Base-by-base conservation (phyloP, 2,113 vertebrate species). In the Tachysurus fulvidraco region DNA sequence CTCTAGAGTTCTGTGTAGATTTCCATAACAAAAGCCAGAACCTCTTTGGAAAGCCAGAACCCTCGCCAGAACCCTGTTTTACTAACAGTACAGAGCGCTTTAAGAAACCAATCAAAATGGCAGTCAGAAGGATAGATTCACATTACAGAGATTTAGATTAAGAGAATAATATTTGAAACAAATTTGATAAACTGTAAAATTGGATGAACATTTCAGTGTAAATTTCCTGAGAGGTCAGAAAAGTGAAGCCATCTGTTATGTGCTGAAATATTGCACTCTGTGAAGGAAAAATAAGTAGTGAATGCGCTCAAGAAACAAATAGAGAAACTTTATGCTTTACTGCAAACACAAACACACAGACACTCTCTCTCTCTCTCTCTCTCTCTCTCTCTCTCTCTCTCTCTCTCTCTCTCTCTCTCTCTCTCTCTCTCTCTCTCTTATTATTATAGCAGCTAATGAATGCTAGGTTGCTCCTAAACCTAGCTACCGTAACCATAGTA, bases 221-320 rank as follows among this genome's bases (percentile, higher is more conserved):
- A 65, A 44, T 25, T 81, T 64, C 12, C 52, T 52, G 54, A 59
- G 44, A 55, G 50, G 50, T 76, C 59, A 60, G 71, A 82, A 84
- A 83, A 80, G 67, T 76, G 73, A 85, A 83, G 87, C 85, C 85
- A 85, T 87, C 87, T 87, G 85, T 87, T 82, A 59, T 80, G 52
- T 57, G 81, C 83, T 85, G 88, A 87, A 90, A 90, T 90, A 87
- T 88, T 88, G 76, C 88, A 85, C 55, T 83, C 55, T 83, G 87
- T 88, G 87, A 88, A 90, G 89, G 85, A 88, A 88, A 88, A 85
- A 88, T 85, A 88, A 85, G 88, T 83, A 87, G 55, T n/a, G n/a
- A n/a, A n/a, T n/a, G n/a, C n/a, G n/a, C 85, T 82, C 85, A 88
- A 85, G 85, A 90, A 90, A 87, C 89, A 90, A 90, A 90, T 90